Base-by-base conservation (phyloP, 1,140 invertebrate genomes). In the Drosophila trapezifrons region DNA sequence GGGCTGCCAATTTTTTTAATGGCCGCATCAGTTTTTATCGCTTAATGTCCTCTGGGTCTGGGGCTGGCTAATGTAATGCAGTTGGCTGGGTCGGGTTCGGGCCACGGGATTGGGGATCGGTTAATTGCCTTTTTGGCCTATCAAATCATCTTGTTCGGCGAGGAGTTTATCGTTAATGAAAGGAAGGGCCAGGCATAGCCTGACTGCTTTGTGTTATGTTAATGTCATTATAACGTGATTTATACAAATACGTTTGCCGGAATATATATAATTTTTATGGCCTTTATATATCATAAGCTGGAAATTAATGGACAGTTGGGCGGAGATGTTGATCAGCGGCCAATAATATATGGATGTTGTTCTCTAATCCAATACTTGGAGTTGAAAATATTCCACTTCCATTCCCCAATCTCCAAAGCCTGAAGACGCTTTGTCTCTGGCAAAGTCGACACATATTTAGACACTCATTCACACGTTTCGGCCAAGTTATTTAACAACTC, bases 401-500 rank as follows among this genome's bases (percentile, higher is more conserved):
- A 29, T 29, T 29, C n/a, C n/a, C n/a, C n/a, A n/a, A 22, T 22
- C 12, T 20, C 66, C 18, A 17, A 43, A 10, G 29, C 32, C 12
- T 12, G 49, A 8, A 32, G 46, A 57, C 10, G 25, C 37, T 25
- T 67, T 47, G 17, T 17, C 25, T 18, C 13, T 22, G 12, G 10
- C 20, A 32, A 82, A 82, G 80, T 87, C 82, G 78, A 79, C 82
- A 87, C 82, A 86, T 86, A 78, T 86, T 86, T 76, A 76, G 64
- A 69, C 78, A 86, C 82, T 86, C 82, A 69, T 87, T 86, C 82
- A 82, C 82, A 86, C 82, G 82, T 86, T 69, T 70, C 78, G 78
- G 75, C 69, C 82, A 86, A 86, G 78, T 86, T 86, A 86, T 86
- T 86, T 87, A 86, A 87, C 78, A 82, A 87, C 82, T 82, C 78